Evolutionary conservation across 2,888 invertebrate genomes (phyloP).

Genomic region (Oxystoma pomonae): DNA sequence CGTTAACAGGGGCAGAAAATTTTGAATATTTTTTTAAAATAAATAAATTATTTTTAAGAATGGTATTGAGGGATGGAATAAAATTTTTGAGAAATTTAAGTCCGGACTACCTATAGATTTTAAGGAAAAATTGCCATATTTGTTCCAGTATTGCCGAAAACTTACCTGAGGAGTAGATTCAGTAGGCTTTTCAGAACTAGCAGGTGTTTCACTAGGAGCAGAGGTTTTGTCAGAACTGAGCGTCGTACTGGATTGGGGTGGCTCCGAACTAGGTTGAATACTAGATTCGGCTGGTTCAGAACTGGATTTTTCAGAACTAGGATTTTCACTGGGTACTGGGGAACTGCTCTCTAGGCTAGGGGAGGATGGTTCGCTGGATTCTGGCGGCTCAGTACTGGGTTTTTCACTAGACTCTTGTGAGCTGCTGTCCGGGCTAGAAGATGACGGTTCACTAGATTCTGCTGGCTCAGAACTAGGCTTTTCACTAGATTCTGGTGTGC

Average conservation of each 20-base stretch:
- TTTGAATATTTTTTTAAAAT: too few relatives aligned
- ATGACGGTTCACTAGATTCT: background rate
- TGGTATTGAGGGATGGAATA: too few relatives aligned
- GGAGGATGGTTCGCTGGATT: background rate
- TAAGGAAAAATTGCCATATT: too few relatives aligned
- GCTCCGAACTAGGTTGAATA: background rate
- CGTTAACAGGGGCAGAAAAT: too few relatives aligned
- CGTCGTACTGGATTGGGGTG: background rate
- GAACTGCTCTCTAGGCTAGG: conserved; percentile 1
- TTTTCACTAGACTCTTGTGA: background rate
- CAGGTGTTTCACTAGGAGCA: background rate
- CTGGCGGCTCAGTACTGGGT: background rate
- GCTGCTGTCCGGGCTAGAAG: conserved; percentile 2
- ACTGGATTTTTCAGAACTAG: background rate
- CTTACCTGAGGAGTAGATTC: background rate
- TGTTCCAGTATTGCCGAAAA: background rate
- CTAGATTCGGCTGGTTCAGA: background rate
- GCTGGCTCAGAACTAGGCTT: background rate
- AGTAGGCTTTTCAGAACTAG: too few relatives aligned
- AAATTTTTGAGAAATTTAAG: too few relatives aligned
- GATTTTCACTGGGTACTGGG: background rate
- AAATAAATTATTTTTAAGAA: too few relatives aligned
- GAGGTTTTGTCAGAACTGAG: background rate
- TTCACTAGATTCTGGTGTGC: background rate
- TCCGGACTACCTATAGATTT: too few relatives aligned